Evolutionary conservation across 2,888 invertebrate genomes (phyloP).

Genomic region (Cataglyphis albicans): DNA sequence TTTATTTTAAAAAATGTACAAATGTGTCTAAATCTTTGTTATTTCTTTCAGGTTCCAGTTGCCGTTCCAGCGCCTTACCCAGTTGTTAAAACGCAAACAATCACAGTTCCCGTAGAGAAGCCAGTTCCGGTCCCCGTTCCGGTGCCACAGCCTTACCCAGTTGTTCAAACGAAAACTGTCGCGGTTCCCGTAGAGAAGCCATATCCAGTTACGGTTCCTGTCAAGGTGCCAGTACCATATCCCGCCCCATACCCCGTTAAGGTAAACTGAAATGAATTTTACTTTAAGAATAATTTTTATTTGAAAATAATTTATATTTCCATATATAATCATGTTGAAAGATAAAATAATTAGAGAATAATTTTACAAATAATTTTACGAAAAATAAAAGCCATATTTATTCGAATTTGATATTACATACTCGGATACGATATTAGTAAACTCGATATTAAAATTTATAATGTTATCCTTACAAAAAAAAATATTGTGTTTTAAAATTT

Average conservation of each 20-base stretch:
- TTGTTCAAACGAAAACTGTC: slow-evolving; percentile 84
- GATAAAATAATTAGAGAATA: background rate
- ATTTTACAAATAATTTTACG: background rate
- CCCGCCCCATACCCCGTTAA: slow-evolving; percentile 87
- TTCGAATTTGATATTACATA: no score
- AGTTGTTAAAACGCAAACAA: slow-evolving; percentile 84
- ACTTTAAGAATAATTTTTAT: background rate
- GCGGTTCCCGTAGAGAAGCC: slow-evolving; percentile 87
- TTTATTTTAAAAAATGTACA: background rate
- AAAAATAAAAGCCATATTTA: background rate
- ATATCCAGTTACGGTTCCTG: slow-evolving; percentile 86
- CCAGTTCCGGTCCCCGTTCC: slow-evolving; percentile 87
- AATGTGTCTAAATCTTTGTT: background rate
- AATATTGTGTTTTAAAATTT: background rate
- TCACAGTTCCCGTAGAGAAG: slow-evolving; percentile 87
- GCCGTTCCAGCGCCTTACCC: slow-evolving; percentile 86
- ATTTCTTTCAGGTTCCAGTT: slow-evolving; percentile 84
- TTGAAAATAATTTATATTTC: slow-evolving; percentile 1
- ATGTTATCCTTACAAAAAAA: background rate
- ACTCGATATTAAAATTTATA: background rate
- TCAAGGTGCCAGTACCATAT: slow-evolving; percentile 87
- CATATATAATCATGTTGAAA: background rate
- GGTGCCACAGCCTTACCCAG: slow-evolving; percentile 86
- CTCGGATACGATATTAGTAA: background rate
- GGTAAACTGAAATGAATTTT: slow-evolving; percentile 79